Evolutionary conservation across 1,140 invertebrate genomes (phyloP).

Genomic region (Diorhabda sublineata): DNA sequence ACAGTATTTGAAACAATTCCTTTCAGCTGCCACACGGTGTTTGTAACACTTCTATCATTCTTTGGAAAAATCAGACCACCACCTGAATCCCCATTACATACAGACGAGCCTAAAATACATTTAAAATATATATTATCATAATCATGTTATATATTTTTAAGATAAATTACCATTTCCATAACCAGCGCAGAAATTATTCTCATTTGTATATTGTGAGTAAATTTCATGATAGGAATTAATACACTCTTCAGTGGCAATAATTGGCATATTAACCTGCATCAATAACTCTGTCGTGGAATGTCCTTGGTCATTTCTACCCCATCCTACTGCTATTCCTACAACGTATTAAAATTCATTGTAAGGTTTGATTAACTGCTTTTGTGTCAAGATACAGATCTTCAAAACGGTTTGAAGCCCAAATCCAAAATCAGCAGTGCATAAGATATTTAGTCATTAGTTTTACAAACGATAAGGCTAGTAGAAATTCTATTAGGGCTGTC

Average conservation of each 20-base stretch:
- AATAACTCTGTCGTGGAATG: constrained; percentile 46
- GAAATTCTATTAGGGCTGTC: no score
- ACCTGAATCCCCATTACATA: constrained; percentile 60
- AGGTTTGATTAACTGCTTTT: no score
- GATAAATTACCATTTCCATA: constrained; percentile 40
- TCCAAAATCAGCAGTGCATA: no score
- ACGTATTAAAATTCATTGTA: not conserved
- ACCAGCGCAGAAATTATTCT: constrained; percentile 51
- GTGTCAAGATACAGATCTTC: no score
- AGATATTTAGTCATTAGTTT: no score
- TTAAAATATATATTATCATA: no score
- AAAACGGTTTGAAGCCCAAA: no score
- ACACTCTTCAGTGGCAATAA: constrained; percentile 47
- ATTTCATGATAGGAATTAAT: constrained; percentile 48
- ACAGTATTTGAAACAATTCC: constrained; percentile 55
- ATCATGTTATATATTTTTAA: not conserved
- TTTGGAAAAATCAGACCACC: constrained; percentile 55
- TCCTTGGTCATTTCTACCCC: constrained; percentile 48
- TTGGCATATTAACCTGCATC: constrained; percentile 47
- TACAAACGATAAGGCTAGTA: no score
- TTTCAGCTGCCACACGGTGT: constrained; percentile 52
- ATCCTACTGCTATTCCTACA: constrained; percentile 46
- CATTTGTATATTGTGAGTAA: constrained; percentile 47
- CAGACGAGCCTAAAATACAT: constrained; percentile 50
- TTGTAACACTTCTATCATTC: constrained; percentile 43